Percentiles rank a stretch among this genome's conserved stretches.
Evolutionary conservation across 2,113 vertebrate species (phyloP).

Genomic region (Zeus faber): DNA sequence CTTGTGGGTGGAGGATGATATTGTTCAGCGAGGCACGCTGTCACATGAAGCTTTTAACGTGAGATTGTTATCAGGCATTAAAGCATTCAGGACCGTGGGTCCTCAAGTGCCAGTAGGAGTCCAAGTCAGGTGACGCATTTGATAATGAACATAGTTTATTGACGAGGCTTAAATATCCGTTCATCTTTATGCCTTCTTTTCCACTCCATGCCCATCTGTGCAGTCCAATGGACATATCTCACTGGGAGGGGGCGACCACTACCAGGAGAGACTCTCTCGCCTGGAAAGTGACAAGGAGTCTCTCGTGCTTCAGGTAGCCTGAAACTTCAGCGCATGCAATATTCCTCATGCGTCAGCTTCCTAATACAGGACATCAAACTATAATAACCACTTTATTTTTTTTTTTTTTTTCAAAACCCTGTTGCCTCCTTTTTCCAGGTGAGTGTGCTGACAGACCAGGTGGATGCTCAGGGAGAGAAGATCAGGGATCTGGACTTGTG

Average conservation of each 20-base stretch:
- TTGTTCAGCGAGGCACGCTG: slow-evolving; percentile 7
- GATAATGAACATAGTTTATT: no score
- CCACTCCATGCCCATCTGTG: no score
- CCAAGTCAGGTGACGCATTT: no score
- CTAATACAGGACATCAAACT: neutral
- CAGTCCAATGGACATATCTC: slow-evolving; percentile 93
- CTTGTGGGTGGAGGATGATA: slow-evolving; percentile 40
- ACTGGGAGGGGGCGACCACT: slow-evolving; percentile 84
- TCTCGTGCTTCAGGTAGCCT: slow-evolving; percentile 89
- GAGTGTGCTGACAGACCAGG: slow-evolving; percentile 96
- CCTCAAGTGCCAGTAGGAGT: no score
- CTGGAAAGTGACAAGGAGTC: slow-evolving; percentile 97
- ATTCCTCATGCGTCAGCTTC: no score
- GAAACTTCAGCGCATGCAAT: neutral
- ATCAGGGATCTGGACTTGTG: slow-evolving; percentile 94
- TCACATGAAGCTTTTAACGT: slow-evolving; percentile 17
- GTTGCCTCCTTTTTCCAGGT: slow-evolving; percentile 76
- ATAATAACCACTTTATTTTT: neutral
- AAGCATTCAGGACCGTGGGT: neutral
- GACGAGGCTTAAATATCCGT: neutral
- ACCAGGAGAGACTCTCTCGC: slow-evolving; percentile 91
- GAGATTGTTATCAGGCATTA: neutral
- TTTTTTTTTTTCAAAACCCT: neutral
- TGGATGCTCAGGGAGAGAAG: slow-evolving; percentile 97
- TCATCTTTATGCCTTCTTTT: no score